Evolutionary conservation across 2,113 vertebrate species (phyloP).

Genomic region (Vidua chalybeata): DNA sequence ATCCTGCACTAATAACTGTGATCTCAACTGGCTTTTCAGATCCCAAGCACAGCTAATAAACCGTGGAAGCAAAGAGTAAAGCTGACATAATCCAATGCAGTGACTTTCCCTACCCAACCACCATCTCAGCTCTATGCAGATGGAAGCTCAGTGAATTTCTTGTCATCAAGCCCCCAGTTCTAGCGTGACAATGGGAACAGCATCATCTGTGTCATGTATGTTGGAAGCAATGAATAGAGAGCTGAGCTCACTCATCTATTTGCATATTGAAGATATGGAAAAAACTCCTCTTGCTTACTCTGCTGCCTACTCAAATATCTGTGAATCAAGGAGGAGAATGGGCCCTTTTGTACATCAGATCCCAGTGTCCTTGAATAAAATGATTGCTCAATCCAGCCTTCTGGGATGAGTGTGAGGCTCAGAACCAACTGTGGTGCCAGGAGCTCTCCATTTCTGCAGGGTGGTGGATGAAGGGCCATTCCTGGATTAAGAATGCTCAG

Average conservation of each 20-base stretch:
- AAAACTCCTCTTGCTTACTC: slow-evolving; percentile 37
- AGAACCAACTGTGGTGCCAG: background rate
- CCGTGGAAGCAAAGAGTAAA: background rate
- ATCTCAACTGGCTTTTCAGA: background rate
- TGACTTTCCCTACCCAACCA: background rate
- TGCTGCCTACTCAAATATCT: slow-evolving; percentile 46
- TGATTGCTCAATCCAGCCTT: background rate
- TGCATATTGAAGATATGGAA: slow-evolving; percentile 52
- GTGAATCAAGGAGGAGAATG: slow-evolving; percentile 3
- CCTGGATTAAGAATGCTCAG: background rate
- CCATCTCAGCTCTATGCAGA: slow-evolving; percentile 9
- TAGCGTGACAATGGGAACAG: slow-evolving; percentile 51
- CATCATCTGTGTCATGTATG: slow-evolving; percentile 57
- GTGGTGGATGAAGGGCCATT: background rate
- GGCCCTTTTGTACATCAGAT: background rate
- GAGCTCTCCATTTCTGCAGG: background rate
- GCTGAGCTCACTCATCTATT: slow-evolving; percentile 49
- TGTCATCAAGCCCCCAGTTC: slow-evolving; percentile 43
- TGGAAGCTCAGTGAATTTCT: slow-evolving; percentile 10
- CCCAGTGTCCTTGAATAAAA: background rate
- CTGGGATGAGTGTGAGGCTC: background rate
- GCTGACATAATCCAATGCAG: background rate
- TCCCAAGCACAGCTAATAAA: background rate
- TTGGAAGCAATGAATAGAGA: slow-evolving; percentile 57
- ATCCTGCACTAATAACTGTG: background rate